Evolutionary conservation across 2,888 invertebrate genomes (phyloP), one percentile per base, ranked within the genome.

Genomic region (Parnassius orleans): DNA sequence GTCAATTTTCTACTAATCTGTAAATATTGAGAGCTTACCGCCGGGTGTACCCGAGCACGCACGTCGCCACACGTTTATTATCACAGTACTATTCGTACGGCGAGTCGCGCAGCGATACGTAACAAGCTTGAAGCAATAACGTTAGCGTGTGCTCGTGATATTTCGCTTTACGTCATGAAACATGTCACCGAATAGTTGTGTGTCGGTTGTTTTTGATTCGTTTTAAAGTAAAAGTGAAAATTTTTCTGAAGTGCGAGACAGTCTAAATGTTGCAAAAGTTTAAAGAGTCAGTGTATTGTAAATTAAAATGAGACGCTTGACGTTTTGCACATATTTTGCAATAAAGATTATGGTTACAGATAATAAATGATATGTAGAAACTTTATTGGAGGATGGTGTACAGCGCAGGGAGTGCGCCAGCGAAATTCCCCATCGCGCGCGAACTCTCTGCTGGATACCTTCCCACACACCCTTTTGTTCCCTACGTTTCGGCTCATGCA

Each of bases 1-100:
- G 88, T 90, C 86, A 90, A 90, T 91, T 90, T 89, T 89, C 85
- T 90, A 90, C 85, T 87, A 86, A 82, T 87, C 81, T 90, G 90
- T 90, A 90, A 85, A 90, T 91, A 90, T 81, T 83, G 87, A 87
- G 88, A 87, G 91, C 91, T 91, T 90, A 86, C 80, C 81, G 90
- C 87, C 14, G 48, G 48, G 48, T 48, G 9, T n/a, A 15, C 14
- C 14, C 48, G 86, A 87, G 88, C 77, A 76, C 79, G 89, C 90
- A 88, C 87, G 79, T 84, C 80, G 86, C 88, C 83, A 84, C 85
- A 87, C 81, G 78, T 81, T 76, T 76, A 80, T 81, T 81, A 11
- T 43, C 48, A 81, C 81, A 79, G 77, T 83, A 81, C 76, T 80
- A 80, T 80, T 80, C 80, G 72, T 72, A 78, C 84, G 80, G 85